Evolutionary conservation across 2,113 vertebrate species (phyloP).

Genomic region (Fulica atra): DNA sequence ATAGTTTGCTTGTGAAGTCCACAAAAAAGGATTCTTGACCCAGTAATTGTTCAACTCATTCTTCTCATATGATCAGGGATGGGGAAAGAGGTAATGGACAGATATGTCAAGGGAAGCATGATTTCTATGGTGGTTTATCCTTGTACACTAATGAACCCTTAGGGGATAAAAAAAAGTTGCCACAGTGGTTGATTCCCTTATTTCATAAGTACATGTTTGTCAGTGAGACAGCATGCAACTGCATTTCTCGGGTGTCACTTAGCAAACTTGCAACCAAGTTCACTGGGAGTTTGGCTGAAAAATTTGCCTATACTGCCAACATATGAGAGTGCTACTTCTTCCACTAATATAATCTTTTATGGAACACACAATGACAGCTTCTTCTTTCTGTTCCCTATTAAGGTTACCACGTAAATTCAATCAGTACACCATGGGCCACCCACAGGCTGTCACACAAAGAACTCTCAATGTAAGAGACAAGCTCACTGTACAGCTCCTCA

Average conservation of each 20-base stretch:
- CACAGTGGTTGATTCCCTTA: background rate
- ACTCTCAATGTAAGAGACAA: background rate
- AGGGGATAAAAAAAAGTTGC: background rate
- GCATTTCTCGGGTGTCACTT: background rate
- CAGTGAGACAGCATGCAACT: background rate
- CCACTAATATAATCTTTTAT: background rate
- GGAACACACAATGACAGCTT: background rate
- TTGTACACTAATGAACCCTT: background rate
- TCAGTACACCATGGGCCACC: background rate
- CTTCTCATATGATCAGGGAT: background rate
- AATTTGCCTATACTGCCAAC: background rate
- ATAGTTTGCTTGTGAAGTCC: background rate
- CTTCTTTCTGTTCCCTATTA: background rate
- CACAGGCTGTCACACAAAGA: background rate
- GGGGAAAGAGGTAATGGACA: background rate
- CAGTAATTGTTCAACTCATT: fast-evolving
- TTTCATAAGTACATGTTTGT: background rate
- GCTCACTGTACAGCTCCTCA: background rate
- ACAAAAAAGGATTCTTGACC: background rate
- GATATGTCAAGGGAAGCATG: background rate
- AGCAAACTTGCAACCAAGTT: background rate
- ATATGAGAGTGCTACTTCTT: background rate
- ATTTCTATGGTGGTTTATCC: background rate
- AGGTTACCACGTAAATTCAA: background rate
- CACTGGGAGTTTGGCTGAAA: background rate